These are phyloP conservation scores for Chrosomus eos DNA, from an alignment of 2,797 vertebrate species.

Conservation along the genomic window DNA sequence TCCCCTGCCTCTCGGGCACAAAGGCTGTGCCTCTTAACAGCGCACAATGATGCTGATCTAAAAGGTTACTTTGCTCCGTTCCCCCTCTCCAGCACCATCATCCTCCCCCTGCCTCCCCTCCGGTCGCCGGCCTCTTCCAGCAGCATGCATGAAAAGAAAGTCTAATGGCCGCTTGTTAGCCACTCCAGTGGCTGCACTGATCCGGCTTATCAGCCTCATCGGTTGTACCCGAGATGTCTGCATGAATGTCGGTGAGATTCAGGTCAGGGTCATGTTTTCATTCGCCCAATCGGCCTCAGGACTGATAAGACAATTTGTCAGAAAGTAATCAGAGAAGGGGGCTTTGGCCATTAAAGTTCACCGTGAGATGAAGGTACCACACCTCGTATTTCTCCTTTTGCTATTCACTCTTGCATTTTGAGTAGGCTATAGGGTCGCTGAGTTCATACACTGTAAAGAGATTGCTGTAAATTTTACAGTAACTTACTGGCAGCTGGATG, in stretches of 20 bases:
- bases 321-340: slow-evolving; percentile 84
- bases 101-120: slow-evolving; percentile 42
- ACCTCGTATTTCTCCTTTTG: slow-evolving; percentile 47
- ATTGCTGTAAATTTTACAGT: no score
- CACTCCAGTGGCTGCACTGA: slow-evolving; percentile 87
- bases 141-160: slow-evolving; percentile 88
- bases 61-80: slow-evolving; percentile 69
- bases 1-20: slow-evolving; percentile 69
- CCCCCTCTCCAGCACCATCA: slow-evolving; percentile 21
- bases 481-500: no score
- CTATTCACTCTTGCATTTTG: slow-evolving; percentile 41
- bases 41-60: slow-evolving; percentile 83
- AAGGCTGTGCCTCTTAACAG: slow-evolving; percentile 82
- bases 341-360: slow-evolving; percentile 68
- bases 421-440: slow-evolving; percentile 47
- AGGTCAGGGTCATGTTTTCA: slow-evolving; percentile 85
- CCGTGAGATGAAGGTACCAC: slow-evolving; percentile 43
- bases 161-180: slow-evolving; percentile 90
- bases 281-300: slow-evolving; percentile 75
- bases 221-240: slow-evolving; percentile 87
- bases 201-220: slow-evolving; percentile 88
- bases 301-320: slow-evolving; percentile 84
- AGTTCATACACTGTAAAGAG: no score
- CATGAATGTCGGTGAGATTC: slow-evolving; percentile 75
- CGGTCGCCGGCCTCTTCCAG: slow-evolving; percentile 52